Evolutionary conservation across 2,113 vertebrate genomes (phyloP).

Genomic region (Seriola quinqueradiata): DNA sequence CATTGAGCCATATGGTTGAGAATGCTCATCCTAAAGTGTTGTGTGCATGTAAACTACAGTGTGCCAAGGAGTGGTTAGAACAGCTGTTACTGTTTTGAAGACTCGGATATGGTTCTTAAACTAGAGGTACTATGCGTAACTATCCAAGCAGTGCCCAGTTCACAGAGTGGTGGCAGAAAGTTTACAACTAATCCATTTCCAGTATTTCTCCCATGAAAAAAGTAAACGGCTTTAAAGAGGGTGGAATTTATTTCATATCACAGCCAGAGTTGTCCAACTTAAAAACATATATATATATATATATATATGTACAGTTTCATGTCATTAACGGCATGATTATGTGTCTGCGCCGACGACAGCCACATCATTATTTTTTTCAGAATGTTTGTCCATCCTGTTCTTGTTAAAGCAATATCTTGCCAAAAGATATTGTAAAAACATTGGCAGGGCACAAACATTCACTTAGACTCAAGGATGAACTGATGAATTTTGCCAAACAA

Average conservation of each 20-base stretch:
- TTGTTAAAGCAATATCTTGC: too few relatives aligned
- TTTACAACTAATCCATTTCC: neutral
- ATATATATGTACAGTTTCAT: too few relatives aligned
- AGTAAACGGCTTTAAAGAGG: neutral
- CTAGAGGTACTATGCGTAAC: neutral
- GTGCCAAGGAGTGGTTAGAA: neutral
- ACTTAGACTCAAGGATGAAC: too few relatives aligned
- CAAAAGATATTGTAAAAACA: too few relatives aligned
- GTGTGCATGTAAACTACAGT: constrained; percentile 13
- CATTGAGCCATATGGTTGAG: constrained; percentile 11
- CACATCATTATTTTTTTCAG: too few relatives aligned
- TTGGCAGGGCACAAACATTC: too few relatives aligned
- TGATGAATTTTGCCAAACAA: too few relatives aligned
- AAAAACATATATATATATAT: neutral
- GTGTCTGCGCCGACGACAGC: too few relatives aligned
- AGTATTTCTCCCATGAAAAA: neutral
- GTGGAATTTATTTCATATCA: neutral
- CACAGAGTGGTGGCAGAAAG: neutral
- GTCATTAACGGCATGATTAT: neutral
- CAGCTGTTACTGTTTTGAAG: neutral
- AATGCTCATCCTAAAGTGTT: neutral
- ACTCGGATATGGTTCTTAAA: neutral
- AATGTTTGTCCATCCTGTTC: too few relatives aligned
- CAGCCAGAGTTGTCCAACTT: neutral
- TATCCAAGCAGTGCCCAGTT: neutral